These are phyloP conservation scores for Tonatia bakeri DNA, from an alignment of 2,113 vertebrate genomes.

Conservation along the genomic window DNA sequence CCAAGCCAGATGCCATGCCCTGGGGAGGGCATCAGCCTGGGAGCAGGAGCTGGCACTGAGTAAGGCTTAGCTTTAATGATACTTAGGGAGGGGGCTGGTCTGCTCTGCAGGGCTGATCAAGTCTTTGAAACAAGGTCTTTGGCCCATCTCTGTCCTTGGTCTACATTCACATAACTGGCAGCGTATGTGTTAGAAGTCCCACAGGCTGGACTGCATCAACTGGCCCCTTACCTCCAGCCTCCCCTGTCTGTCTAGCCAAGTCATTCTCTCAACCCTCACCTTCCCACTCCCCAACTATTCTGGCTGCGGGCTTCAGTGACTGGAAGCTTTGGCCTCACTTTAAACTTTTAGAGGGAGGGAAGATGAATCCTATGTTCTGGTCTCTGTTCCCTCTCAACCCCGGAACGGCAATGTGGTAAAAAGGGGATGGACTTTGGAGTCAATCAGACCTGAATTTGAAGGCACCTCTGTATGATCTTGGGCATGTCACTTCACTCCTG, in stretches of 20 bases:
- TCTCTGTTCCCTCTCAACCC: background rate
- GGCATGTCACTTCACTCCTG: background rate
- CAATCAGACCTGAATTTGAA: background rate
- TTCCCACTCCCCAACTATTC: background rate
- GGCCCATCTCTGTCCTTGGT: background rate
- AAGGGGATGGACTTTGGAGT: background rate
- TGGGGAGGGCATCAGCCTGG: slow-evolving; percentile 39
- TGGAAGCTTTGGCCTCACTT: background rate
- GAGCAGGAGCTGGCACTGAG: slow-evolving; percentile 13
- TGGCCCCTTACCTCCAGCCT: background rate
- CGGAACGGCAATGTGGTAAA: background rate
- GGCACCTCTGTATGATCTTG: background rate
- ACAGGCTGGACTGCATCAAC: background rate
- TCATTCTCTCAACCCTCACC: background rate
- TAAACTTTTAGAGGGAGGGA: background rate
- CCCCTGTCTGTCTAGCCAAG: background rate
- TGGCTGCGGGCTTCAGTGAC: background rate
- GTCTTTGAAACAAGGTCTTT: background rate
- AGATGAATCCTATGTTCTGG: background rate
- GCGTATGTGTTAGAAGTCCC: background rate
- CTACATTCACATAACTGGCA: background rate
- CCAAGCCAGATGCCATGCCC: slow-evolving; percentile 62
- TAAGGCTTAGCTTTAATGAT: slow-evolving; percentile 17
- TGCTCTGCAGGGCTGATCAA: background rate
- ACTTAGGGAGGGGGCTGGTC: background rate